Conservation (phyloP, 2,113 vertebrate species). For the Ariopsis seemanni region DNA sequence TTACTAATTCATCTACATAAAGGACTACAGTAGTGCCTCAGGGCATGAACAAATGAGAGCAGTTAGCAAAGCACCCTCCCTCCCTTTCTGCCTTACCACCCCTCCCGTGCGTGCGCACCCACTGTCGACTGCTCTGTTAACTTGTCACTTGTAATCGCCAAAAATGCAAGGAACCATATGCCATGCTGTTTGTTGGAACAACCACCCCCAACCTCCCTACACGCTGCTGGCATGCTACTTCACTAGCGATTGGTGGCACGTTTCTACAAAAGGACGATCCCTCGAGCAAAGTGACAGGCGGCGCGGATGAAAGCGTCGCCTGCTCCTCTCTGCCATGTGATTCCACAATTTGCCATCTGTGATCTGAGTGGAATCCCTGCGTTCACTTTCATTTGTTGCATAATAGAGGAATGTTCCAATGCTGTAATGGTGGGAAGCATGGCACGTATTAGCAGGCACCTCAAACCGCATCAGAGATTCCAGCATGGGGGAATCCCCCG, state of each 20-base stretch:
- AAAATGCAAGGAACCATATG: slow-evolving; percentile 84
- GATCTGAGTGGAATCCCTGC: slow-evolving; percentile 51
- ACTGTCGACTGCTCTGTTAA: slow-evolving; percentile 74
- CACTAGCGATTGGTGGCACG: slow-evolving; percentile 39
- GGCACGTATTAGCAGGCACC: slow-evolving; percentile 52
- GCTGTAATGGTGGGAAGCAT: slow-evolving; percentile 28
- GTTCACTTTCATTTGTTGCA: slow-evolving; percentile 66
- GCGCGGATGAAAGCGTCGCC: slow-evolving; percentile 67
- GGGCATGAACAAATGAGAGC: slow-evolving; percentile 82
- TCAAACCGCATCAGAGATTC: slow-evolving; percentile 3
- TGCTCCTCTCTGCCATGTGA: slow-evolving; percentile 40
- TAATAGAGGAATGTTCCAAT: slow-evolving; percentile 55
- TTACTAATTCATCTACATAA: slow-evolving; percentile 93
- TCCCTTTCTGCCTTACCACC: slow-evolving; percentile 55
- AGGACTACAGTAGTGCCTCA: slow-evolving; percentile 83
- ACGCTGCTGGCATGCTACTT: slow-evolving; percentile 41
- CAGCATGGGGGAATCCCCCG: slow-evolving; percentile 5
- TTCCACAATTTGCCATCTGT: slow-evolving; percentile 46
- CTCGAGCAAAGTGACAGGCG: slow-evolving; percentile 47
- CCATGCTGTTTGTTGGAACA: slow-evolving; percentile 75
- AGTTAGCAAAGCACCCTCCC: slow-evolving; percentile 76
- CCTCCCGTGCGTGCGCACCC: slow-evolving; percentile 59
- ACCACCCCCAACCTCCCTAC: slow-evolving; percentile 68
- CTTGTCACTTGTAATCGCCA: slow-evolving; percentile 83
- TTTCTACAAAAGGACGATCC: slow-evolving; percentile 45